Percentiles rank a stretch among this genome's conserved stretches.
phyloP scores from a whole-genome alignment of 2,113 vertebrate species.

The Lycocorax pyrrhopterus region DNA sequence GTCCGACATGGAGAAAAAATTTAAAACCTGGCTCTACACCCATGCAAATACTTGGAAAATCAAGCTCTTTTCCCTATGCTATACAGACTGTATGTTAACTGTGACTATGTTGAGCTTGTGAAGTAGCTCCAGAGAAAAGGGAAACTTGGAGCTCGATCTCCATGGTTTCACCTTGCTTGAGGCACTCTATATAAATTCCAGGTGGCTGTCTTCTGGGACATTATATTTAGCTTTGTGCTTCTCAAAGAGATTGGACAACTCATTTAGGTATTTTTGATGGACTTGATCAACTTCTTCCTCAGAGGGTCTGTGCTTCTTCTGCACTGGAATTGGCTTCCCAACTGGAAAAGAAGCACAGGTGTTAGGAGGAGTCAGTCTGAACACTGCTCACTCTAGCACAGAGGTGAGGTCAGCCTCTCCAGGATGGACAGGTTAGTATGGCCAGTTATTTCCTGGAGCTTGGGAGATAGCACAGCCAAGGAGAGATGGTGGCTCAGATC shows the following conservation, averaged over 20 bases:
- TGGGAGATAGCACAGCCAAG: background rate
- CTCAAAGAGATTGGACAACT: conserved; percentile 86
- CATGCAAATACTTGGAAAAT: background rate
- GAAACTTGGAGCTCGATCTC: background rate
- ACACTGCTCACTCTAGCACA: background rate
- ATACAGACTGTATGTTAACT: background rate
- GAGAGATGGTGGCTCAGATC: background rate
- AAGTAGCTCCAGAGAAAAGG: background rate
- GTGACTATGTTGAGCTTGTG: background rate
- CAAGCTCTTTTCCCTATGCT: background rate
- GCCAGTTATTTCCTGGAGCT: too few species aligned
- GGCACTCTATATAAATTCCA: conserved; percentile 79
- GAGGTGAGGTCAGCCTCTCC: background rate
- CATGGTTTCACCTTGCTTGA: background rate
- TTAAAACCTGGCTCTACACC: background rate
- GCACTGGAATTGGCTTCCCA: conserved; percentile 85
- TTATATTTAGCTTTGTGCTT: conserved; percentile 86
- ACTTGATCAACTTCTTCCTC: conserved; percentile 77
- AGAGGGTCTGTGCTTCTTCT: conserved; percentile 71
- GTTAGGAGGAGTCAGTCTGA: background rate
- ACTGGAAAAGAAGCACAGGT: conserved; percentile 67
- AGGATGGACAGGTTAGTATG: background rate
- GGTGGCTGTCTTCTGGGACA: conserved; percentile 79
- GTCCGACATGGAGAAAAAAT: background rate
- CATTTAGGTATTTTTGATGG: conserved; percentile 82